Base-by-base conservation (phyloP, 2,888 invertebrate species). In the Luperina nickerlii region DNA sequence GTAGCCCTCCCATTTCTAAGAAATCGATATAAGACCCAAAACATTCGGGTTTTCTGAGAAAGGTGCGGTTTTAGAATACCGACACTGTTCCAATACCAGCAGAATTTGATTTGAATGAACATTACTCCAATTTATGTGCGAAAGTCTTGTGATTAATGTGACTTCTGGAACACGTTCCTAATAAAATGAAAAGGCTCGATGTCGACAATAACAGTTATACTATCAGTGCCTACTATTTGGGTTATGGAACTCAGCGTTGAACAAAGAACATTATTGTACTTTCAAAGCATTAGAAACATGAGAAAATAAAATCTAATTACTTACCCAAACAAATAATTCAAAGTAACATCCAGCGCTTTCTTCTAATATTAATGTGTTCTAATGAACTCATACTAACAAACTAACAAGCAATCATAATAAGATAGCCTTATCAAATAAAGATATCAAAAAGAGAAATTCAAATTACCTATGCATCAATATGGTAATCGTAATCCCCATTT, bases 11-110 rank as follows among this genome's bases (percentile, higher is more conserved):
- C 32, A 65, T 77, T 90, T 90, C 89, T 83, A 74, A 86, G 89
- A 89, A 89, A 87, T 65, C 69, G 60, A 81, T 68, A 74, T 82
- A 86, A 81, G 66, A 82, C 81, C 82, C 76, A 81, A 88, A 90
- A 87, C 81, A 85, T 87, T 78, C 42, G 73, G 68, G 62, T 67
- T 82, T 89, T 90, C 89, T 86, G 45, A 69, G 89, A 89, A 89
- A 81, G 68, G 74, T 82, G 79, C 62, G 54, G 76, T 83, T 85
- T 83, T 81, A 65, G 54, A 81, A 87, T 70, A 84, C 78, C 71
- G 68, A 72, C 48, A 78, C 76, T 84, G 78, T 81, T 74, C 67
- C 60, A 65, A 78, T 74, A 82, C 73, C 86, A 81, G 74, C 74
- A 74, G 48, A 78, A 79, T 81, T 78, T 48, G 18, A 78, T 81